phyloP scores from a whole-genome alignment of 2,113 vertebrate species.

The Pardalotus punctatus region DNA sequence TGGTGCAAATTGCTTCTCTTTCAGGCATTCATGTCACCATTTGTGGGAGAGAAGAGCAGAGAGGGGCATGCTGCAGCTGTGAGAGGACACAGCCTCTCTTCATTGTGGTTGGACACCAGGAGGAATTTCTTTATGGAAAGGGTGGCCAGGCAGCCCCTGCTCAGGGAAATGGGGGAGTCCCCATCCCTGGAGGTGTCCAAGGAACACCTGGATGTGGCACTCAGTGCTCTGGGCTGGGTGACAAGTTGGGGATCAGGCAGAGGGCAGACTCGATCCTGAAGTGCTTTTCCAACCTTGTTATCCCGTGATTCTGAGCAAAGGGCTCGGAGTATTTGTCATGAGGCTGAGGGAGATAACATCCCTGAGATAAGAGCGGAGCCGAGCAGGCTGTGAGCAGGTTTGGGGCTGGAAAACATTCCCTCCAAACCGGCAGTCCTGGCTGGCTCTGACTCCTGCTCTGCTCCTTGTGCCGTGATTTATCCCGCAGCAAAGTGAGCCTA shows the following conservation, averaged over 20 bases:
- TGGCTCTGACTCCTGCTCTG: neutral
- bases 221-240: neutral
- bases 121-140: neutral
- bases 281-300: neutral
- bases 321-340: neutral
- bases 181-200: no score
- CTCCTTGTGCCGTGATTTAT: neutral
- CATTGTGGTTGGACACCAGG: neutral
- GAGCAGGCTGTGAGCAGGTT: neutral
- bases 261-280: rapidly evolving
- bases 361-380: neutral
- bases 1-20: neutral
- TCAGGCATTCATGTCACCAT: neutral
- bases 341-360: neutral
- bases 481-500: neutral
- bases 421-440: neutral
- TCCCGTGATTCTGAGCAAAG: neutral
- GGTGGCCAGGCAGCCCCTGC: rapidly evolving
- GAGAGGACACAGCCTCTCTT: neutral
- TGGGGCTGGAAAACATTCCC: neutral
- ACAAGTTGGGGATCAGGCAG: rapidly evolving
- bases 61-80: rapidly evolving
- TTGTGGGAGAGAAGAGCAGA: neutral
- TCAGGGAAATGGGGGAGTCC: neutral
- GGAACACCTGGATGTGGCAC: rapidly evolving